Percentiles rank a stretch among this genome's conserved stretches.
phyloP scores from a whole-genome alignment of 2,113 vertebrate genomes.

The Hoplias malabaricus region DNA sequence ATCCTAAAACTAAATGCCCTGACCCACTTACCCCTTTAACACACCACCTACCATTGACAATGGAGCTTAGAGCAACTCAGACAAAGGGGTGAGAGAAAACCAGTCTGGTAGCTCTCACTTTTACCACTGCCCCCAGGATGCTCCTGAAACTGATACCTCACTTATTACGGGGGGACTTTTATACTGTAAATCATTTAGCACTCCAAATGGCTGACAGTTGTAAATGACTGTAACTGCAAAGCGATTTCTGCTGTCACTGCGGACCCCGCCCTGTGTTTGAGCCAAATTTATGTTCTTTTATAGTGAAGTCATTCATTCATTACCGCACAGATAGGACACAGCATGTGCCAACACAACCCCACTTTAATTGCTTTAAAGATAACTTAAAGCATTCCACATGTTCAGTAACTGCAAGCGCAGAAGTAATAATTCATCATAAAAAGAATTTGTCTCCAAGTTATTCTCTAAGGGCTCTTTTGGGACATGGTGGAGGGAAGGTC shows the following conservation, averaged over 20 bases:
- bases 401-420: neutral
- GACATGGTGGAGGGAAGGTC: slow-evolving; percentile 11
- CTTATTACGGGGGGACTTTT: slow-evolving; percentile 11
- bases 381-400: neutral
- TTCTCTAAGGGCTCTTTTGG: slow-evolving; percentile 19
- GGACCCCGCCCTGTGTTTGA: slow-evolving; percentile 17
- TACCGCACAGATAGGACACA: slow-evolving; percentile 15
- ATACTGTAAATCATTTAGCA: slow-evolving; percentile 42
- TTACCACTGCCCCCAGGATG: neutral
- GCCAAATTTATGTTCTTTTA: slow-evolving; percentile 24
- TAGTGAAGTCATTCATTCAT: neutral
- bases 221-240: slow-evolving; percentile 3
- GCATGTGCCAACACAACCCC: slow-evolving; percentile 33
- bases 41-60: slow-evolving; percentile 23
- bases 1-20: too few species aligned
- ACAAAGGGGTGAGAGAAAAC: neutral
- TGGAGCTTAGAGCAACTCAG: neutral
- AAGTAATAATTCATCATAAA: slow-evolving; percentile 34
- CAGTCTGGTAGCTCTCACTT: slow-evolving; percentile 27
- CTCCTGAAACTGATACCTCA: slow-evolving; percentile 13
- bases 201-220: slow-evolving; percentile 32
- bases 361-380: slow-evolving; percentile 19
- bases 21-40: slow-evolving; percentile 37
- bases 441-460: slow-evolving; percentile 27
- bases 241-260: slow-evolving; percentile 14